phyloP scores from a whole-genome alignment of 2,113 vertebrate genomes.

The Sturnira hondurensis region DNA sequence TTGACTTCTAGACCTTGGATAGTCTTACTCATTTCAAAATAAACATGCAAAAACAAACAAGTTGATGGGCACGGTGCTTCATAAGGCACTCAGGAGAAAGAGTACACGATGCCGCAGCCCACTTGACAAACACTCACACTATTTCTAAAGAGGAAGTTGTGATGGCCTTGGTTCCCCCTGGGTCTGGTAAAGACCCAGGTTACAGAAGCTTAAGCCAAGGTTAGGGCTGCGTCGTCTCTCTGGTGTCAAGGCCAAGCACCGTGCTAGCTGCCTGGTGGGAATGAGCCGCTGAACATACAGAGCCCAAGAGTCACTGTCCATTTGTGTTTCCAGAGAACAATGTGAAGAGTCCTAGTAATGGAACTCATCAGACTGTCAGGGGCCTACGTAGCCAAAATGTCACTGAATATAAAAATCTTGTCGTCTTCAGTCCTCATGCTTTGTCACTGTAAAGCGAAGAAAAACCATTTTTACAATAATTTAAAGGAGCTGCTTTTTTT shows the following conservation, averaged over 20 bases:
- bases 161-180: conserved; percentile 74
- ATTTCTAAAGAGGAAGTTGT: conserved; percentile 70
- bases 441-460: conserved; percentile 81
- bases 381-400: conserved; percentile 80
- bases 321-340: conserved; percentile 67
- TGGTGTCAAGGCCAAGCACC: conserved; percentile 38
- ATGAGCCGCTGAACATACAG: conserved; percentile 42
- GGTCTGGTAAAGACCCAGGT: conserved; percentile 72
- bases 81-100: conserved; percentile 73
- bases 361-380: conserved; percentile 73
- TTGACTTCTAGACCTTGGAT: conserved; percentile 74
- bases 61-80: conserved; percentile 77
- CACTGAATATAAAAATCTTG: conserved; percentile 75
- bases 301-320: conserved; percentile 39
- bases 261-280: conserved; percentile 57
- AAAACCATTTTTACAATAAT: conserved; percentile 82
- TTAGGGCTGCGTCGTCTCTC: not conserved
- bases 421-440: conserved; percentile 80
- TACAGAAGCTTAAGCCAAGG: conserved; percentile 47
- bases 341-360: conserved; percentile 52
- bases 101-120: conserved; percentile 76
- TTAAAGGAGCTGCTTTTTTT: conserved; percentile 88
- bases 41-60: not conserved
- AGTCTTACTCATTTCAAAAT: conserved; percentile 70
- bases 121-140: conserved; percentile 73